Percentiles rank a stretch among this genome's conserved stretches.
Conservation (phyloP, 2,888 invertebrate species). For the Lacanobia wlatinum region DNA sequence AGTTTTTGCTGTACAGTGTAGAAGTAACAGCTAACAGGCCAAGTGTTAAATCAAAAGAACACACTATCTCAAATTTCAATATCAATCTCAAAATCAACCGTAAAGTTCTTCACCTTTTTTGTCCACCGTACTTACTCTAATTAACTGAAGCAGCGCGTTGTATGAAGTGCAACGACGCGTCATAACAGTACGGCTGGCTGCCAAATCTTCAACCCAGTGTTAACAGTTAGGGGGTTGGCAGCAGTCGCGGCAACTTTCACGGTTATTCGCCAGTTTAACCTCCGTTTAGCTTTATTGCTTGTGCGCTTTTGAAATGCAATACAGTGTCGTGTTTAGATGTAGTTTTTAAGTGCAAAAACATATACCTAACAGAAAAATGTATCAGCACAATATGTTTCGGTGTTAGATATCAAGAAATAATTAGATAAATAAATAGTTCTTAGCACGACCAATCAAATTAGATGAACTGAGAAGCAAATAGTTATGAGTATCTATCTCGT, state of each 20-base stretch:
- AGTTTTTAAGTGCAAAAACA: not conserved
- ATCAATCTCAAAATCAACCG: not conserved
- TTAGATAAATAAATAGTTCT: no score
- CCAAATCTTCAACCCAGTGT: constrained; percentile 56
- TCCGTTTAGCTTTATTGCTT: constrained; percentile 53
- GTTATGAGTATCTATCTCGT: no score
- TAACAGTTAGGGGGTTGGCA: constrained; percentile 58
- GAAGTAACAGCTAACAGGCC: no score
- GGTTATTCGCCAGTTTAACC: constrained; percentile 43
- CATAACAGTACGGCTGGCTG: constrained; percentile 52
- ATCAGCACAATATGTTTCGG: no score
- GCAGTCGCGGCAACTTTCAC: constrained; percentile 47
- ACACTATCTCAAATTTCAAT: no score
- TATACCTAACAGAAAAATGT: not conserved
- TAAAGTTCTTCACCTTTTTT: not conserved
- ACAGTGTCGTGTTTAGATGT: constrained; percentile 12
- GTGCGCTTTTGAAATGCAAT: constrained; percentile 17
- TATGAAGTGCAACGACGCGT: constrained; percentile 37
- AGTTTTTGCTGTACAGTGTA: no score
- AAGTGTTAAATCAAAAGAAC: no score
- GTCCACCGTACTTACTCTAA: not conserved
- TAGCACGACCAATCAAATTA: no score
- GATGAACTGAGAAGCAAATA: no score
- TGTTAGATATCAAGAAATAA: no score
- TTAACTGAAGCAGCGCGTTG: constrained; percentile 23